Evolutionary conservation across 2,888 invertebrate species (phyloP).

Genomic region (Stegophylla sp.): DNA sequence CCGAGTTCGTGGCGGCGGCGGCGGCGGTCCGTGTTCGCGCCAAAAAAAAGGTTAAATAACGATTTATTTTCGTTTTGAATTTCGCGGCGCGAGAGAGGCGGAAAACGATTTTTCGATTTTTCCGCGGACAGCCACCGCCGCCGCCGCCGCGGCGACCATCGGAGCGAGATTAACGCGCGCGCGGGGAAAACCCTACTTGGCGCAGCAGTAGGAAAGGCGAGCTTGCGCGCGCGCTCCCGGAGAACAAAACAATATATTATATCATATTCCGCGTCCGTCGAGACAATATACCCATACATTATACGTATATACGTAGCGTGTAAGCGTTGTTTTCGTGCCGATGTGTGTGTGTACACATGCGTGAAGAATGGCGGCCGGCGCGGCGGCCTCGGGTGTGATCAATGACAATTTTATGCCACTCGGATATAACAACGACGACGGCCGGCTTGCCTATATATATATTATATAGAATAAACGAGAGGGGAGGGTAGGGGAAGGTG

Average conservation of each 20-base stretch:
- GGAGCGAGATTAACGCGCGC: neutral
- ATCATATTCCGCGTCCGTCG: neutral
- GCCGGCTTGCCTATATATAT: neutral
- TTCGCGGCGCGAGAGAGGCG: too few species aligned
- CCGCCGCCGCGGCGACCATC: neutral
- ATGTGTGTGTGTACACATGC: neutral
- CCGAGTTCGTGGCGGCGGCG: neutral
- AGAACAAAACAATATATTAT: neutral
- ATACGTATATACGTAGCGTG: too few species aligned
- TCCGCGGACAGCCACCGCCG: neutral
- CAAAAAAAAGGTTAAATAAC: neutral
- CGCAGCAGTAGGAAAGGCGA: too few species aligned
- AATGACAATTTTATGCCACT: slow-evolving; percentile 19
- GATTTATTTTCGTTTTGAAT: neutral
- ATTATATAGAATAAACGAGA: neutral
- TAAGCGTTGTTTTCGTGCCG: neutral
- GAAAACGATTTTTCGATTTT: neutral
- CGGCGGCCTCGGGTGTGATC: slow-evolving; percentile 20
- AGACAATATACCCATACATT: too few species aligned
- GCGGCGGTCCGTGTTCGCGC: neutral
- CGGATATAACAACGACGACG: slow-evolving; percentile 1
- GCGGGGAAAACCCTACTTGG: too few species aligned
- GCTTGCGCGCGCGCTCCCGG: too few species aligned
- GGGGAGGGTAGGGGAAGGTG: neutral
- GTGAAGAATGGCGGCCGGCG: neutral